These are phyloP conservation scores for Dasypus novemcinctus DNA, from an alignment of 2,113 vertebrate species.

Conservation along the genomic window DNA sequence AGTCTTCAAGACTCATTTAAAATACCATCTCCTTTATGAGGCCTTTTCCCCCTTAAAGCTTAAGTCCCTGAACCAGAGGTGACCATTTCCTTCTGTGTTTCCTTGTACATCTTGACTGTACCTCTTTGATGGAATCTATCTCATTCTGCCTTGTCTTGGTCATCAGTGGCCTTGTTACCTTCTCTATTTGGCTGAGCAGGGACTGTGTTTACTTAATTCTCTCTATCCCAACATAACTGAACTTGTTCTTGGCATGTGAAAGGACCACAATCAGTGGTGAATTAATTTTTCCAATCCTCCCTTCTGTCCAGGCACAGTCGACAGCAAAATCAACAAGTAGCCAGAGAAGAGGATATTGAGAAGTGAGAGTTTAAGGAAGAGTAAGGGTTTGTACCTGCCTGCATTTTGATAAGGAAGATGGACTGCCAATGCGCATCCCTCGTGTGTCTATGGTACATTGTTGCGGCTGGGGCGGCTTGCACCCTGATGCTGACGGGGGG, in stretches of 20 bases:
- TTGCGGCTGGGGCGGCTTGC: no score
- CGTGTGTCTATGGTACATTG: not conserved
- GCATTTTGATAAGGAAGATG: not conserved
- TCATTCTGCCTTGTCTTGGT: not conserved
- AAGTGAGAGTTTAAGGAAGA: not conserved
- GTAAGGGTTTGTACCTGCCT: not conserved
- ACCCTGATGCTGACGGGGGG: no score
- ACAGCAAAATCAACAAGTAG: not conserved
- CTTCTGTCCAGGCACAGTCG: not conserved
- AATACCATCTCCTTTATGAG: not conserved
- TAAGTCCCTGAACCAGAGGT: not conserved
- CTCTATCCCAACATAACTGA: not conserved
- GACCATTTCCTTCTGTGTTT: not conserved
- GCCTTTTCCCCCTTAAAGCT: not conserved
- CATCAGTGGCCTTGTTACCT: not conserved
- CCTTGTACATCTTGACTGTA: not conserved
- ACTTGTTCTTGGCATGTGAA: not conserved
- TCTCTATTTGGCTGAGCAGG: not conserved
- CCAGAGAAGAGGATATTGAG: not conserved
- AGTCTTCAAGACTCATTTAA: not conserved
- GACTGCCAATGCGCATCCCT: not conserved
- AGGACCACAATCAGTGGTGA: not conserved
- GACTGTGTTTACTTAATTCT: not conserved
- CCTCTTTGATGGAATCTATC: not conserved
- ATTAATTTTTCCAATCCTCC: not conserved